Evolutionary conservation across 1,140 invertebrate genomes (phyloP).

Genomic region (Drosophila cardini): DNA sequence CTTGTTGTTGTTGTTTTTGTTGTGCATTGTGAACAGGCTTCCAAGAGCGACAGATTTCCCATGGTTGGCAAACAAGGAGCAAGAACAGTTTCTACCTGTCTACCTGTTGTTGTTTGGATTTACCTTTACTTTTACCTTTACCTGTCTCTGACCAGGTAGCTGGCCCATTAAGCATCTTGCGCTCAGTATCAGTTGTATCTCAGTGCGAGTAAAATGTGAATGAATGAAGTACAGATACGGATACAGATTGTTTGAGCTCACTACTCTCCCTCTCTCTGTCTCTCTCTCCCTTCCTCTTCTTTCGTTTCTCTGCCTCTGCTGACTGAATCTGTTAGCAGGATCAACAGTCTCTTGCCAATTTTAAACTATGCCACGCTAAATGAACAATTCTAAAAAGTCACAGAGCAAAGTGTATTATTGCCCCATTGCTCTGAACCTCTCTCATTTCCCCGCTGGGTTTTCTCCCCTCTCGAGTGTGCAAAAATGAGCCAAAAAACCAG

Average conservation of each 20-base stretch:
- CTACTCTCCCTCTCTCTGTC: neutral
- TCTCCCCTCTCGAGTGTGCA: conserved; percentile 18
- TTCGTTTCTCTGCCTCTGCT: too few relatives aligned
- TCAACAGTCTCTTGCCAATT: conserved; percentile 7
- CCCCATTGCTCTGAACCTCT: neutral
- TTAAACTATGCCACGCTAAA: conserved; percentile 21
- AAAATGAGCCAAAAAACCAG: conserved; percentile 45
- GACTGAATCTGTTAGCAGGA: neutral
- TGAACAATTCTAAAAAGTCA: conserved; percentile 10
- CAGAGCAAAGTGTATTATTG: conserved; percentile 1
- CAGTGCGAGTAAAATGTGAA: conserved; percentile 55
- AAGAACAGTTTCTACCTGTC: conserved; percentile 55
- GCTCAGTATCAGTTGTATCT: conserved; percentile 1
- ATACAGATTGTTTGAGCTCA: conserved; percentile 20
- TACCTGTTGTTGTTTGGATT: conserved; percentile 36
- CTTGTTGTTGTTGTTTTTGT: too few relatives aligned
- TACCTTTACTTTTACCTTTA: conserved; percentile 64
- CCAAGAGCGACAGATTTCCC: conserved; percentile 65
- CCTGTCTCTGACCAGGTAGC: conserved; percentile 43
- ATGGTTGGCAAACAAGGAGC: conserved; percentile 72
- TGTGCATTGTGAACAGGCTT: neutral
- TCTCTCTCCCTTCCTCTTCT: conserved; percentile 16
- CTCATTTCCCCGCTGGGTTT: neutral
- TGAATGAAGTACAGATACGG: conserved; percentile 75
- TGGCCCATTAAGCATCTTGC: conserved; percentile 74